Percentiles rank a stretch among this genome's conserved stretches.
Conservation (phyloP, 2,888 invertebrate genomes). For the Iselma pallidipennis region DNA sequence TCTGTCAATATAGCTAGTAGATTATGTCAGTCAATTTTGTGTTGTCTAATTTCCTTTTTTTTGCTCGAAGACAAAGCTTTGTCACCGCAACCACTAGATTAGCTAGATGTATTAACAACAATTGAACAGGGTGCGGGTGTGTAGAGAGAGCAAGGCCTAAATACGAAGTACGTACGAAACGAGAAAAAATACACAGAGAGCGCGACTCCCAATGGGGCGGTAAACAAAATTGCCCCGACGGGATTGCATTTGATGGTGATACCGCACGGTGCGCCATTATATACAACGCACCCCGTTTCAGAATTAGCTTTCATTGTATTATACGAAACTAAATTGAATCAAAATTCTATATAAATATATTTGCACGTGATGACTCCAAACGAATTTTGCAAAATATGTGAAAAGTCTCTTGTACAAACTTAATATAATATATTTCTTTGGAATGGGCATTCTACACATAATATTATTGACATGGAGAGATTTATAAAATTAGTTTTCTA, state of each 20-base stretch:
- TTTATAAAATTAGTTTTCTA: too few relatives aligned
- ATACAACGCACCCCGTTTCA: constrained; percentile 34
- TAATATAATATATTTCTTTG: too few relatives aligned
- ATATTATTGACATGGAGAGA: too few relatives aligned
- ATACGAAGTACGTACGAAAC: background rate
- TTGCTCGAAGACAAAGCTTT: background rate
- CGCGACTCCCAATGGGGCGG: constrained; percentile 34
- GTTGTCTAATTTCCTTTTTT: background rate
- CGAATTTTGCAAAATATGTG: too few relatives aligned
- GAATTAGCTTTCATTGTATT: constrained; percentile 46
- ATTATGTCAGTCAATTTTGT: constrained; percentile 26
- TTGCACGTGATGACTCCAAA: constrained; percentile 19
- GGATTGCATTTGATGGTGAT: constrained; percentile 38
- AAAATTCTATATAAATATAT: constrained; percentile 45
- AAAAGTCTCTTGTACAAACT: too few relatives aligned
- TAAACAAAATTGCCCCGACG: constrained; percentile 38
- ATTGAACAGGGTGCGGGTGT: background rate
- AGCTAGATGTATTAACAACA: background rate
- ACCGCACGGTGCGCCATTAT: constrained; percentile 33
- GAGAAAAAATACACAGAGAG: background rate
- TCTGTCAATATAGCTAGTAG: constrained; percentile 30
- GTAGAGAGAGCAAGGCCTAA: background rate
- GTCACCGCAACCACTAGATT: background rate
- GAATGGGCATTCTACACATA: too few relatives aligned
- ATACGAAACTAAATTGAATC: constrained; percentile 44